A percentile compares a stretch with the other conserved stretches of the same genome.
phyloP scores from a whole-genome alignment of 2,888 invertebrate species.

The Agonopterix heracliana region DNA sequence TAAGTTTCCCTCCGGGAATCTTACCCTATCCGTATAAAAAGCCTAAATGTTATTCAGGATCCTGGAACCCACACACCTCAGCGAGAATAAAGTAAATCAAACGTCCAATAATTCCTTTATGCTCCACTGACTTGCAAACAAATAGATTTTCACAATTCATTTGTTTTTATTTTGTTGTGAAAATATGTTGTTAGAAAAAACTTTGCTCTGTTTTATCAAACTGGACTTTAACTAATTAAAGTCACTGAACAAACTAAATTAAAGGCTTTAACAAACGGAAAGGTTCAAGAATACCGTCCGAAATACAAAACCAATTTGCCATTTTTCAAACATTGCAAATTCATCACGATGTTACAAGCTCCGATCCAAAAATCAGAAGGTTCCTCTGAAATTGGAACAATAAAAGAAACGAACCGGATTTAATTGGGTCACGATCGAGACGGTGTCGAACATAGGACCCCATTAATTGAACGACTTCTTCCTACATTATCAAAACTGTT shows the following conservation, averaged over 20 bases:
- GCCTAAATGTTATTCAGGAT: conserved; percentile 1
- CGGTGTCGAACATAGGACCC: conserved; percentile 56
- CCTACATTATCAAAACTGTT: conserved; percentile 45
- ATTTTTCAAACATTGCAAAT: conserved; percentile 3
- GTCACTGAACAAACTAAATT: background rate
- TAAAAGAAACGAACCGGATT: conserved; percentile 47
- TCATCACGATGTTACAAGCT: conserved; percentile 3
- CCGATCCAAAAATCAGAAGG: conserved; percentile 1
- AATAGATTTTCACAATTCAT: conserved; percentile 2
- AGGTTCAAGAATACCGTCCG: background rate
- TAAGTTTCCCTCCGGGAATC: conserved; percentile 4
- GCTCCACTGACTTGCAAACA: conserved; percentile 3
- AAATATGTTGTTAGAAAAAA: too few species aligned
- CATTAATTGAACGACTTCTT: conserved; percentile 62
- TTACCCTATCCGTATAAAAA: conserved; percentile 3
- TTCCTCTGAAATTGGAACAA: conserved; percentile 23
- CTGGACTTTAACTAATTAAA: too few species aligned
- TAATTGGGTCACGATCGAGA: conserved; percentile 66
- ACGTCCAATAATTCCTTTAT: background rate
- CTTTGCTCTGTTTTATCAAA: too few species aligned
- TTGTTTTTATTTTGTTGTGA: background rate
- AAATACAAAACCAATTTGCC: background rate
- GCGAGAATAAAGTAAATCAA: background rate
- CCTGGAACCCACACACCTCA: background rate
- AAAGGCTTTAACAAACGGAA: background rate